phyloP scores from a whole-genome alignment of 2,888 invertebrate genomes.

The Therioaphis trifolii region DNA sequence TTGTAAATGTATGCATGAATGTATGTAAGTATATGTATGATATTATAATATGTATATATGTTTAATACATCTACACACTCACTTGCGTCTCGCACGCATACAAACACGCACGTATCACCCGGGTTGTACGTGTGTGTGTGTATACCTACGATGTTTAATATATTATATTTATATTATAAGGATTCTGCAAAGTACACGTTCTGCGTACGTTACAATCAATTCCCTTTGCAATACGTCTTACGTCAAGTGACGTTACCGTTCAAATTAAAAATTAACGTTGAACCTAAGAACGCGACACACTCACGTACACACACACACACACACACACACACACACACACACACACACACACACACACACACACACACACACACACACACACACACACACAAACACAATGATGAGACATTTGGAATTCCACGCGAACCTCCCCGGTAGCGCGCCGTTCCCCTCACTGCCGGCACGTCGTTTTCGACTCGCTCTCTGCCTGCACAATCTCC shows the following conservation, averaged over 20 bases:
- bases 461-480: too few relatives aligned
- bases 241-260: not conserved
- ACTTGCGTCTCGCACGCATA: not conserved
- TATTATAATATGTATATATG: not conserved
- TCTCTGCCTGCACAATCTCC: not conserved
- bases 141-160: too few relatives aligned
- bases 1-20: too few relatives aligned
- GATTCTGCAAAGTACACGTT: not conserved
- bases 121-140: not conserved
- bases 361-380: too few relatives aligned
- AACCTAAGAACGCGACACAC: not conserved
- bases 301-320: not conserved
- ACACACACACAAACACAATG: not conserved
- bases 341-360: too few relatives aligned
- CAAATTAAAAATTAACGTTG: slow-evolving; percentile 32
- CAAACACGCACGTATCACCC: not conserved
- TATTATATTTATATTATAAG: not conserved
- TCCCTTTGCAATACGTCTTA: slow-evolving; percentile 3
- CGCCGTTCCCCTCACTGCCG: not conserved
- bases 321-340: too few relatives aligned
- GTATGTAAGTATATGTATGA: too few relatives aligned
- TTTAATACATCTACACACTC: not conserved
- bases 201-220: slow-evolving; percentile 18
- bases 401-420: too few relatives aligned
- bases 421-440: not conserved